Evolutionary conservation across 2,797 vertebrate species (phyloP), one percentile per base, ranked within the genome.

Genomic region (Oryzias sinensis): DNA sequence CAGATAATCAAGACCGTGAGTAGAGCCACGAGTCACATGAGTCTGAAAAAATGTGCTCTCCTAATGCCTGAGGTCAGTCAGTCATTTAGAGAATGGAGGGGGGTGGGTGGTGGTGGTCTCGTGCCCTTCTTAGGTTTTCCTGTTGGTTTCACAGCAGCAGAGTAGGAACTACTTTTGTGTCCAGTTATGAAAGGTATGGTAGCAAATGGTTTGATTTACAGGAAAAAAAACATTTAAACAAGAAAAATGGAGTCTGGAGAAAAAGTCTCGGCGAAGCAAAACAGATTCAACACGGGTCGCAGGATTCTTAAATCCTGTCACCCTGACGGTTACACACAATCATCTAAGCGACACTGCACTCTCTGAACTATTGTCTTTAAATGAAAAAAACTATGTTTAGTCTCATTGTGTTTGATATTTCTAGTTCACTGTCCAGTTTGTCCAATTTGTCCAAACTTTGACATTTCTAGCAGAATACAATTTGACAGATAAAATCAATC

Each of bases 1-100:
- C 76, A 74, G 62, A 88, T 94, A 49, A 63, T 93, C 65, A 90
- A 91, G 83, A 86, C 70, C 0, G 95, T 96, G 86, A 95, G 95
- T 90, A 81, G 51, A 72, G 71, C 49, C 58, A 47, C 2, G 43
- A 74, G 83, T 87, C 84, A 86, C 87, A 88, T 88, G 84, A 83
- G 76, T 22, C 9, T 0, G 49, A 51, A 43, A 62, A 50, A 68
- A 49, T 60, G 62, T 58, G 80, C 56, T 70, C 59, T 65, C 56
- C 45, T 79, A 81, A 82, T 74, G 79, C 78, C 65, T 44, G 61
- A 62, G 68, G 62, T 65, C 16, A 14, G 62, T 80, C 76, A 84
- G 56, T 73, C 57, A 50, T 72, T 80, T 62, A 70, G 62, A 67
- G 41, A 11, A 47, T 51, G 60, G 70, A 29, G 49, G 45, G 8